phyloP scores from a whole-genome alignment of 2,888 invertebrate genomes.

The Drosophila vallismaia region DNA sequence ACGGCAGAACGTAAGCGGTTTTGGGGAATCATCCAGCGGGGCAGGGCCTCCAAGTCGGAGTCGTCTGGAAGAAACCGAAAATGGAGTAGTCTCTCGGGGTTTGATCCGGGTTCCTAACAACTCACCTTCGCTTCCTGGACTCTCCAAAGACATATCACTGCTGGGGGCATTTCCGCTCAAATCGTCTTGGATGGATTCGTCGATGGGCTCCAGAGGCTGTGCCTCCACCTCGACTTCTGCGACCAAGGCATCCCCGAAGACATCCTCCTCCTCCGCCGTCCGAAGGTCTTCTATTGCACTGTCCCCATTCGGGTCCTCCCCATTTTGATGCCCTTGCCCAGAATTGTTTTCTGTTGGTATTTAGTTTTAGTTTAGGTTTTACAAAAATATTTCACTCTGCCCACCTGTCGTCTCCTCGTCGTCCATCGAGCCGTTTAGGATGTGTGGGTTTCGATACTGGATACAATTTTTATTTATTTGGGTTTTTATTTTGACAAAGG shows the following conservation, averaged over 20 bases:
- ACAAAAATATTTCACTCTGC: not conserved
- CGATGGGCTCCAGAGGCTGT: not conserved
- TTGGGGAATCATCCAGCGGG: slow-evolving; percentile 68
- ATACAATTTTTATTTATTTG: slow-evolving; percentile 22
- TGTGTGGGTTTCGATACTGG: slow-evolving; percentile 6
- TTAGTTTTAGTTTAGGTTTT: too few species aligned
- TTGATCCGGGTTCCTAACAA: not conserved
- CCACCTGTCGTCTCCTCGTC: slow-evolving; percentile 63
- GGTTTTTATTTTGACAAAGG: slow-evolving; percentile 35
- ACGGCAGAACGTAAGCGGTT: slow-evolving; percentile 63
- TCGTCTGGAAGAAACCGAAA: slow-evolving; percentile 49
- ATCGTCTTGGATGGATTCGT: slow-evolving; percentile 7
- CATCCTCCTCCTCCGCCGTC: slow-evolving; percentile 2
- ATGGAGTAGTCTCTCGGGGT: not conserved
- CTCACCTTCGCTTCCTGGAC: slow-evolving; percentile 66
- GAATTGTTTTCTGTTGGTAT: not conserved
- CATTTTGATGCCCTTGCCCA: slow-evolving; percentile 11
- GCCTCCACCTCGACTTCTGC: slow-evolving; percentile 2
- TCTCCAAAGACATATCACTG: slow-evolving; percentile 69
- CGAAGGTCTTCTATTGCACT: slow-evolving; percentile 14
- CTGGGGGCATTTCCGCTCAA: slow-evolving; percentile 16
- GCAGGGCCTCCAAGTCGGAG: slow-evolving; percentile 55
- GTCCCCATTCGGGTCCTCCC: slow-evolving; percentile 1
- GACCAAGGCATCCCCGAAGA: slow-evolving; percentile 4
- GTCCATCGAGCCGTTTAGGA: slow-evolving; percentile 47